Conservation (phyloP, 2,797 vertebrate genomes). For the Phoeniculus purpureus region DNA sequence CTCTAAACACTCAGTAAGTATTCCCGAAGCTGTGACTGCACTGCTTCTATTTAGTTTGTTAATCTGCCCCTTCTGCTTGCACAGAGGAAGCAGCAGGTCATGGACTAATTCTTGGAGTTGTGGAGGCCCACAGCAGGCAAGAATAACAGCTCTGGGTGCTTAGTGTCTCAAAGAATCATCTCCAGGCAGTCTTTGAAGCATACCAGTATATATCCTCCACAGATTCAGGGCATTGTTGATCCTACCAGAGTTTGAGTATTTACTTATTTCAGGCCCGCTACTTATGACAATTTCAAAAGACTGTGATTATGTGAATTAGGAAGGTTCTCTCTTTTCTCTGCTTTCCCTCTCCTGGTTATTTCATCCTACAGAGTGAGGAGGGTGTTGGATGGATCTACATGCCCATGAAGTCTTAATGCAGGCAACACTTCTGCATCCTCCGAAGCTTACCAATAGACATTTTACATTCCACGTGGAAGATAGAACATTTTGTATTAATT, state of each 20-base stretch:
- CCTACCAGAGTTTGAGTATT: neutral
- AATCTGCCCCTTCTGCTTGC: neutral
- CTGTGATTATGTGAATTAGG: neutral
- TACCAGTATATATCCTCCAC: neutral
- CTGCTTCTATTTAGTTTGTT: neutral
- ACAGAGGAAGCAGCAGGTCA: neutral
- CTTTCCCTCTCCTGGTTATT: neutral
- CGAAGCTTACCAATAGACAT: neutral
- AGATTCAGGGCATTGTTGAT: neutral
- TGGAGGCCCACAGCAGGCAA: neutral
- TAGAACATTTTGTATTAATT: neutral
- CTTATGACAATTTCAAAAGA: neutral
- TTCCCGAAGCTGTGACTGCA: neutral
- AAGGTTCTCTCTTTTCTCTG: neutral
- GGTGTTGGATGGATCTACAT: neutral
- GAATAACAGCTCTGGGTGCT: neutral
- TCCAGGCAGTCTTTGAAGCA: neutral
- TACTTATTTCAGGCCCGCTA: neutral
- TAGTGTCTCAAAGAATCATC: fast-evolving
- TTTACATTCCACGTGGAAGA: neutral
- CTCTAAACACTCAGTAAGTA: neutral
- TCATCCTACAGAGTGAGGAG: neutral
- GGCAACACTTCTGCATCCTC: neutral
- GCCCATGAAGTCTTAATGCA: neutral
- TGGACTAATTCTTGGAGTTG: neutral